A percentile compares a stretch with the other conserved stretches of the same genome.
Evolutionary conservation across 2,113 vertebrate genomes (phyloP).

Genomic region (Nothoprocta pentlandii): DNA sequence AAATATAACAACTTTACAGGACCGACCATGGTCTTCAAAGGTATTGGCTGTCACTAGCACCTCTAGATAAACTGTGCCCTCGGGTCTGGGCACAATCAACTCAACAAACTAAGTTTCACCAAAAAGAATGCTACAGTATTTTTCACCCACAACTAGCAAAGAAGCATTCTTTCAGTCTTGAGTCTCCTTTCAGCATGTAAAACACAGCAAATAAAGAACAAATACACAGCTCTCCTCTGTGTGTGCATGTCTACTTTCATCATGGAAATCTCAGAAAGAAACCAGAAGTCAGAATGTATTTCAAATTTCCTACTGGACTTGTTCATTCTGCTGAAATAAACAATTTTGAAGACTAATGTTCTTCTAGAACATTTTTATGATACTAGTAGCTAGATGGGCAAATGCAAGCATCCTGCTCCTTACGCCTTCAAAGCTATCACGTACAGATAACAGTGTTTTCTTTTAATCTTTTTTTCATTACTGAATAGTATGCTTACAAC

Average conservation of each 20-base stretch:
- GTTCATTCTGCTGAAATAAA: slow-evolving; percentile 31
- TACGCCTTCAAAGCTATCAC: slow-evolving; percentile 65
- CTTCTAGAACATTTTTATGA: slow-evolving; percentile 20
- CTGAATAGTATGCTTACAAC: slow-evolving; percentile 66
- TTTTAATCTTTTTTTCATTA: slow-evolving; percentile 74
- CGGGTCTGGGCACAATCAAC: background rate
- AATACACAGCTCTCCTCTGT: background rate
- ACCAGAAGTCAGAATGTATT: background rate
- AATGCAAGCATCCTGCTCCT: slow-evolving; percentile 28
- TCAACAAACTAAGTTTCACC: background rate
- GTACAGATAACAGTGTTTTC: slow-evolving; percentile 57
- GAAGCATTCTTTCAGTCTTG: background rate
- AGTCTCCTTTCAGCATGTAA: background rate
- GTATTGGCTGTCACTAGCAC: background rate
- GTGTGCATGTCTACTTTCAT: background rate
- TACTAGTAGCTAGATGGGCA: slow-evolving; percentile 24
- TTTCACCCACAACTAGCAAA: background rate
- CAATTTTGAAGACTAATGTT: background rate
- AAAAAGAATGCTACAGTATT: background rate
- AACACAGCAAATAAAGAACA: background rate
- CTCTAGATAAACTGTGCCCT: background rate
- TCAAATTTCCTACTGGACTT: background rate
- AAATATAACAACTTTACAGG: background rate
- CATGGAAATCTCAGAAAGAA: background rate
- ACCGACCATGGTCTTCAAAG: background rate